Evolutionary conservation across 2,888 invertebrate genomes (phyloP), one percentile per base, ranked within the genome.

Genomic region (Luperina nickerlii): DNA sequence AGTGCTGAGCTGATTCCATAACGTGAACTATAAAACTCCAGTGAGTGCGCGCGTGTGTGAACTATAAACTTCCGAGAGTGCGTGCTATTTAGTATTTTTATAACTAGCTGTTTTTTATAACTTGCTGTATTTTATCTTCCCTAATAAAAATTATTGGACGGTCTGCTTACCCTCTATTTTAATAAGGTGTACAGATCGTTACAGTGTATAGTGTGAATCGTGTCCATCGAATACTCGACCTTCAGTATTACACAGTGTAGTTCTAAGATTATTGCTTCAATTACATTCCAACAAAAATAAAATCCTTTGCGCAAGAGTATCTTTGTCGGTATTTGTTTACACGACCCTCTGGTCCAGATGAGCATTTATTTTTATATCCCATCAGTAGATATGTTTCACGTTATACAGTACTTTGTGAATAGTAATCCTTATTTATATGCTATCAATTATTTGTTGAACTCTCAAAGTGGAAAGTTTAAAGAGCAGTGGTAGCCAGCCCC

Each of bases 281-380:
- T 65, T 48, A 77, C 24, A 24, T 62, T 62, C 8, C 27, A 20
- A 60, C 38, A 18, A 60, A 67, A 71, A 71, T 62, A 62, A 57
- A 51, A 54, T 48, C 7, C 9, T 54, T 67, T 80, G 20, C 75
- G 75, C 68, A 81, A 81, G 71, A 67, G 13, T 24, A 60, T 65
- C 75, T 63, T 75, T 38, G 51, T 72, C 24, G 45, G 27, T 45
- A 27, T 72, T 71, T 81, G 75, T 75, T 75, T 81, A 75, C 24
- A 72, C 32, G 57, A 48, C 66, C 38, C 48, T 79, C n/a, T 63
- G 62, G 45, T 45, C 67, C 45, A 51, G 65, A 72, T 62, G 11
- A 45, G 18, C 3, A 32, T 54, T 79, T 78, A 62, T 79, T 79
- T 60, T 79, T 66, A 78, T 15, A n/a, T 51, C 5, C 18, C 18